Evolutionary conservation across 2,888 invertebrate genomes (phyloP), one percentile per base, ranked within the genome.

Genomic region (Eilema sororculum): DNA sequence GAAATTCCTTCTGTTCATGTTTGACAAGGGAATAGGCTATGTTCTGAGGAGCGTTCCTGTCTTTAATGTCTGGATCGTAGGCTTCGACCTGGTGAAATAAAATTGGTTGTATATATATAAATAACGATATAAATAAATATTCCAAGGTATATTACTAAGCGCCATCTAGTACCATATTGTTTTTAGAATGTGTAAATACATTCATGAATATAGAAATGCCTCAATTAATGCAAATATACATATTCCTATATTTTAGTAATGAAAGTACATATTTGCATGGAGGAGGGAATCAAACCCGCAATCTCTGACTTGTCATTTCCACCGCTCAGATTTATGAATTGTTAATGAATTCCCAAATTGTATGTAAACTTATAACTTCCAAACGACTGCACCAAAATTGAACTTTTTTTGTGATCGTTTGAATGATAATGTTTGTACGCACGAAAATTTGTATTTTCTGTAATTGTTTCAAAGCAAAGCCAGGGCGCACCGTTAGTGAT

Each of bases 1-100:
- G 95, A 77, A 97, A 96, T 64, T 97, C 96, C 73, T 96, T 96
- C 77, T 97, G 97, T 65, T 97, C 97, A 41, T 96, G 96, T 72
- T 97, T 97, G 0, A 97, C 97, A 65, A 98, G 95, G 16, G 96
- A 97, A 82, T 97, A 98, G 0, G 97, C 96, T 60, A 98, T 98
- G 81, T 97, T 96, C 86, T 98, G 98, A 68, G 97, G 96, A 0
- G 96, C 97, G 67, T 89, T 96, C 62, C 97, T 95, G 88, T 98
- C 97, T 87, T 96, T 96, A 66, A 98, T 98, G 88, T 98, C 98
- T 0, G 98, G 98, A 90, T 98, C 98, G 87, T 97, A 98, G 0
- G 98, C 98, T 87, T 96, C 95, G 56, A 98, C 96, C 92, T 95
- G 81, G 3, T 56, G 33, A 59, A 61, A 67, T 16, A 4, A 60